These are phyloP conservation scores for Lochmaea crataegi DNA, from an alignment of 2,888 invertebrate species.

Conservation along the genomic window DNA sequence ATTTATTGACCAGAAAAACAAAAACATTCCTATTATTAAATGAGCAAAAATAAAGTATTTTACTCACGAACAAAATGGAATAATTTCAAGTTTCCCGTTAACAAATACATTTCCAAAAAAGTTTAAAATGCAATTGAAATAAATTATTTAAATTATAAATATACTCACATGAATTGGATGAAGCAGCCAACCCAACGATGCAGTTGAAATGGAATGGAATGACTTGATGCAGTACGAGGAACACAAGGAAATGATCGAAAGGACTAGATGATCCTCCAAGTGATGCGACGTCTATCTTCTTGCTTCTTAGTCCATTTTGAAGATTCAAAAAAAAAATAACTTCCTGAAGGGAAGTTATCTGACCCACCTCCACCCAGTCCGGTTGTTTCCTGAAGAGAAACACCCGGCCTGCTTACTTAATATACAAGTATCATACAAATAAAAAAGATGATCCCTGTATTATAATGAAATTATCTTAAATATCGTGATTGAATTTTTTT, in stretches of 20 bases:
- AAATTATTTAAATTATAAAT: neutral
- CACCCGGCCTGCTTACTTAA: conserved; percentile 57
- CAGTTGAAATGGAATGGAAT: neutral
- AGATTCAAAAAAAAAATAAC: conserved; percentile 13
- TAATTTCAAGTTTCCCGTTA: neutral
- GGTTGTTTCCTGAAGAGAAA: conserved; percentile 51
- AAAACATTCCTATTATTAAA: neutral
- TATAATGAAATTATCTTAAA: conserved; percentile 29
- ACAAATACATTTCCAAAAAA: neutral
- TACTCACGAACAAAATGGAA: neutral
- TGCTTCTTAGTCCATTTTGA: neutral
- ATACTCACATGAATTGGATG: neutral
- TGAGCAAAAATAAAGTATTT: neutral
- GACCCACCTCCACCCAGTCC: conserved; percentile 62
- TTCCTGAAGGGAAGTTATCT: conserved; percentile 31
- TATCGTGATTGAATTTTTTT: conserved; percentile 55
- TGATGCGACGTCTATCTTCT: neutral
- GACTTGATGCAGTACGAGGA: neutral
- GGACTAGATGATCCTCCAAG: neutral
- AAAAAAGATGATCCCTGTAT: conserved; percentile 37
- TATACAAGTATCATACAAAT: conserved; percentile 23
- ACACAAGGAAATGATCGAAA: neutral
- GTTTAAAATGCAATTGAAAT: neutral
- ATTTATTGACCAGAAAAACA: neutral
- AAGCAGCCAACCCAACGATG: conserved; percentile 2